Percentiles rank a stretch among this genome's conserved stretches.
Evolutionary conservation across 2,797 vertebrate species (phyloP).

Genomic region (Argya squamiceps): DNA sequence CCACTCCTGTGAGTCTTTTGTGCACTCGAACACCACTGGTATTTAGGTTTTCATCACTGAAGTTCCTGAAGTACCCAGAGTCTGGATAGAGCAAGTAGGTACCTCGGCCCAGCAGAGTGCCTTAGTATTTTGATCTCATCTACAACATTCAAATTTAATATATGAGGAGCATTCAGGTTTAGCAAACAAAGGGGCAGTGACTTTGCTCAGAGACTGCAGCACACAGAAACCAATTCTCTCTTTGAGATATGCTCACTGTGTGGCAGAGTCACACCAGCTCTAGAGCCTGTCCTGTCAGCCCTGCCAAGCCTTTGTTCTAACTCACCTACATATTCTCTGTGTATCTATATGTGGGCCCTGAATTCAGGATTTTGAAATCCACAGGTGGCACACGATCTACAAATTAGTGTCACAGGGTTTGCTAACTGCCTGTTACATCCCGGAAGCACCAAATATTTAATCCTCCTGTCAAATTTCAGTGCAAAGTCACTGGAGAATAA

Average conservation of each 20-base stretch:
- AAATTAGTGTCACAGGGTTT: not conserved
- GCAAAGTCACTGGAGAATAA: not conserved
- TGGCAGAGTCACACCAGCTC: not conserved
- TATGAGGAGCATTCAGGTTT: not conserved
- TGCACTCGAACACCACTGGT: not conserved
- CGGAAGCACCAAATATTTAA: not conserved
- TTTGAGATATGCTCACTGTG: accelerated
- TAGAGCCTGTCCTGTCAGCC: not conserved
- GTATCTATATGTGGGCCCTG: too few relatives aligned
- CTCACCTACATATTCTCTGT: accelerated
- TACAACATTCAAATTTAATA: not conserved
- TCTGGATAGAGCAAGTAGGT: not conserved
- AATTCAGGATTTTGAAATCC: not conserved
- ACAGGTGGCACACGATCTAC: not conserved
- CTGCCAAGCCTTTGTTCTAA: not conserved
- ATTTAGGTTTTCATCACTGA: not conserved
- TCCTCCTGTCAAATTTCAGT: not conserved
- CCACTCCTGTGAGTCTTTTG: not conserved
- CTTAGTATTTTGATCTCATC: not conserved
- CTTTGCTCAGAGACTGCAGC: not conserved
- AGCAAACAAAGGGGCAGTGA: not conserved
- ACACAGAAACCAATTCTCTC: not conserved
- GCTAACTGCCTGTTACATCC: not conserved
- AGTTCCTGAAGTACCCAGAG: not conserved
- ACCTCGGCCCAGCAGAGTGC: not conserved